Conservation (phyloP, 1,140 invertebrate genomes). For the Papilio polytes region DNA sequence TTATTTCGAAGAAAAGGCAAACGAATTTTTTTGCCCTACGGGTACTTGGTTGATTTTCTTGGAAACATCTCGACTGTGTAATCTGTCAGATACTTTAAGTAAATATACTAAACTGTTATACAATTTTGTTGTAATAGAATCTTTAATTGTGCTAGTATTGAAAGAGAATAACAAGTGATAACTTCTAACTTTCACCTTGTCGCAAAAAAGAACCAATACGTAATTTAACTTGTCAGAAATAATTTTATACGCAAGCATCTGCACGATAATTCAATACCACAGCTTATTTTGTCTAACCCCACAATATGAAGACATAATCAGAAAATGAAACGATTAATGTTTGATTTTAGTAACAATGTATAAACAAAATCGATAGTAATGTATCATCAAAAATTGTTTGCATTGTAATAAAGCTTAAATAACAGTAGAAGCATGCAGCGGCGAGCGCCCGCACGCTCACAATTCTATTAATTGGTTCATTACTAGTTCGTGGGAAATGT, state of each 20-base stretch:
- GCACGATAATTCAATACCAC: too few relatives aligned
- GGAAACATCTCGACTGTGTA: background rate
- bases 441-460: background rate
- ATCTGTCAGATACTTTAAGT: background rate
- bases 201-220: too few relatives aligned
- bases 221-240: too few relatives aligned
- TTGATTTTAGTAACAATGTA: background rate
- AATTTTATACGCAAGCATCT: too few relatives aligned
- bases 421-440: background rate
- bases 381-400: slow-evolving; percentile 40
- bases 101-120: background rate
- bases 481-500: slow-evolving; percentile 26
- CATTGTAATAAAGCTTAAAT: slow-evolving; percentile 38
- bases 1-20: slow-evolving; percentile 7
- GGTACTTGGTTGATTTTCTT: background rate
- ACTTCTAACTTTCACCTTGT: too few relatives aligned
- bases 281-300: background rate
- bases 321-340: background rate
- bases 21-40: background rate
- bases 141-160: too few relatives aligned
- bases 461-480: slow-evolving; percentile 40
- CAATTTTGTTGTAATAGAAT: background rate
- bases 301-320: background rate
- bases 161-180: too few relatives aligned
- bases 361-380: slow-evolving; percentile 11